Percentiles rank a stretch among this genome's conserved stretches.
Conservation (phyloP, 23 tunicate species). For the Pegea sp. region DNA sequence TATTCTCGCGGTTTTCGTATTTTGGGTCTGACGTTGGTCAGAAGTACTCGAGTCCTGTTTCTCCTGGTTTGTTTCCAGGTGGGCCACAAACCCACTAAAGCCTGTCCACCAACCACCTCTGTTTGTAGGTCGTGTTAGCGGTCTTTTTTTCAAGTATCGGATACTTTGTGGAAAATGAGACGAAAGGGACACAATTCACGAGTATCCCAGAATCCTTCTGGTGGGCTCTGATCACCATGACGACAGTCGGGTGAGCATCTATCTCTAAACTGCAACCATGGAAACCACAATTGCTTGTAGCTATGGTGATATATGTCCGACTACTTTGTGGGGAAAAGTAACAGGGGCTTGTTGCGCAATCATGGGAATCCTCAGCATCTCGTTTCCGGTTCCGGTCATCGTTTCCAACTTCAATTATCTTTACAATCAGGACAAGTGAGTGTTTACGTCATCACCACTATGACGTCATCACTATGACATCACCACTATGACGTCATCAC, state of each 20-base stretch:
- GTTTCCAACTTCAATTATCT: constrained; percentile 95
- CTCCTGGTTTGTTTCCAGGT: constrained; percentile 83
- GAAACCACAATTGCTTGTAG: constrained; percentile 8
- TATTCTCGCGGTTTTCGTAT: constrained; percentile 94
- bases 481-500: too few relatives aligned
- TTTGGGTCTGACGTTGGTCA: constrained; percentile 66
- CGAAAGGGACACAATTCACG: constrained; percentile 29
- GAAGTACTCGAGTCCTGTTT: constrained; percentile 74
- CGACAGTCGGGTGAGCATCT: constrained; percentile 88
- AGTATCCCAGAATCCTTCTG: constrained; percentile 89
- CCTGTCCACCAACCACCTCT: too few relatives aligned
- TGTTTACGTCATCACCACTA: too few relatives aligned
- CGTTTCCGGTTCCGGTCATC: constrained; percentile 96
- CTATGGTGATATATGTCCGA: constrained; percentile 68
- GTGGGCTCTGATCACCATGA: constrained; percentile 99
- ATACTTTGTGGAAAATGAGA: constrained; percentile 74
- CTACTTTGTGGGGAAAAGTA: constrained; percentile 60
- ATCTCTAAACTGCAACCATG: neutral
- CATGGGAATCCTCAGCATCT: constrained; percentile 90
- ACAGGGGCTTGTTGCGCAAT: constrained; percentile 87
- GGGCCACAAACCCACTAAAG: too few relatives aligned
- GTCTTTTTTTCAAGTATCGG: constrained; percentile 73
- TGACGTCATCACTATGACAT: too few relatives aligned
- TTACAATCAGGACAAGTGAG: constrained; percentile 90
- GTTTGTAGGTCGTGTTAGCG: constrained; percentile 59